Evolutionary conservation across 2,797 vertebrate species (phyloP), one percentile per base, ranked within the genome.

Genomic region (Falco peregrinus): DNA sequence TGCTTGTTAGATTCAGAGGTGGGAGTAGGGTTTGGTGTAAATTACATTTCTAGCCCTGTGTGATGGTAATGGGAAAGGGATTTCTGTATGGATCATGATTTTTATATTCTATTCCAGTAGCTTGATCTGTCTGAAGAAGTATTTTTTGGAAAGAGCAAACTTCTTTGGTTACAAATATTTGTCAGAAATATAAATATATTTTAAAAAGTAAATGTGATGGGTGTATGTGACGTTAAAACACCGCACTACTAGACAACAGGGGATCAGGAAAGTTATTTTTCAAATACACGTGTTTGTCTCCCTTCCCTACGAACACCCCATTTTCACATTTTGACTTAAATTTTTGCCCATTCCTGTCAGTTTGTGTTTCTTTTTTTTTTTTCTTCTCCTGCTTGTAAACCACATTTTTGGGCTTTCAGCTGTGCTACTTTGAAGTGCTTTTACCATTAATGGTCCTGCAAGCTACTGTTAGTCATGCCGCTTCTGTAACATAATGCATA

Each of bases 31-130:
- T 41, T 84, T 81, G 79, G 81, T 94, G 60, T 73, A 95, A 95
- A 83, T 88, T 87, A 92, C 57, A 50, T 95, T 89, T 97, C 95
- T 94, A 94, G 67, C 64, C 41, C 13, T 94, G 56, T 91, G 89
- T 86, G 47, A 74, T 81, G 63, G 76, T 85, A 91, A 76, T 61
- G 68, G 89, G 86, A 96, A 91, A 74, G 50, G 43, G 31, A 94
- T 91, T 91, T 96, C 90, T 84, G 79, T 89, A 83, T 81, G 86
- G 82, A 91, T 94, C 84, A 71, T 77, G 84, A 70, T 80, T 86
- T 96, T 26, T 87, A 22, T 67, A 16, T 64, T 87, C 84, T 93
- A 80, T 75, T 84, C 92, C 45, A 88, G 84, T 71, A 92, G 54
- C 71, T 95, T 95, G 59, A 93, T 94, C 51, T 89, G 64, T 67